Evolutionary conservation across 2,888 invertebrate species (phyloP).

Genomic region (Eilema griseolum): DNA sequence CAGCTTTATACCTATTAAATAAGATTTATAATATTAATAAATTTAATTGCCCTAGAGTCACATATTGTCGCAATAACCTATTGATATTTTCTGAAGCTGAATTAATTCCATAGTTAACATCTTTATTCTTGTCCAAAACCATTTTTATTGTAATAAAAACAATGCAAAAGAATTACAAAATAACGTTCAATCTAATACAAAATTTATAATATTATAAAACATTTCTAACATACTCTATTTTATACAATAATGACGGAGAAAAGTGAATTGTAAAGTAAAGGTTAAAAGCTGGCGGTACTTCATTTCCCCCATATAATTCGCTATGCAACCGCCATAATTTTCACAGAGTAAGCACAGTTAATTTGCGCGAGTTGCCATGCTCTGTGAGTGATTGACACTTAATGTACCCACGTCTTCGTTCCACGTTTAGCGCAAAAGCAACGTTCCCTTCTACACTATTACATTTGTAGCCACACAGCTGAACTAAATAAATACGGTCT

Average conservation of each 20-base stretch:
- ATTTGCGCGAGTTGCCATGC: constrained; percentile 27
- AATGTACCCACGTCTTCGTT: constrained; percentile 18
- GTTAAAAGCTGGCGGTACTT: not conserved
- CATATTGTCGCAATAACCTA: too few relatives aligned
- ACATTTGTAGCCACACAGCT: constrained; percentile 17
- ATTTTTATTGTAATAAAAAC: too few relatives aligned
- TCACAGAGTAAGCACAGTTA: constrained; percentile 19
- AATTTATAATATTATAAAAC: too few relatives aligned
- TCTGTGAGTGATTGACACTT: constrained; percentile 27
- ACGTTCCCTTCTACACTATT: constrained; percentile 13
- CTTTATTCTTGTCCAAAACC: too few relatives aligned
- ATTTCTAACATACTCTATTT: not conserved
- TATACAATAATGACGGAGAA: not conserved
- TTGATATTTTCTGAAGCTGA: too few relatives aligned
- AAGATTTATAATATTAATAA: too few relatives aligned
- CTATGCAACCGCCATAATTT: constrained; percentile 18
- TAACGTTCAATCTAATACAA: too few relatives aligned
- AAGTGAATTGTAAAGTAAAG: not conserved
- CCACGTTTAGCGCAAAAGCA: constrained; percentile 20
- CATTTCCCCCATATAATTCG: not conserved
- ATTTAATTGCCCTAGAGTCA: too few relatives aligned
- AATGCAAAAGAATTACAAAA: too few relatives aligned
- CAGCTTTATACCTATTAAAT: too few relatives aligned
- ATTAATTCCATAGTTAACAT: too few relatives aligned
- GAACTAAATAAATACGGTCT: constrained; percentile 1